Percentiles rank a stretch among this genome's conserved stretches.
Evolutionary conservation across 2,113 vertebrate species (phyloP).

Genomic region (Callithrix jacchus): DNA sequence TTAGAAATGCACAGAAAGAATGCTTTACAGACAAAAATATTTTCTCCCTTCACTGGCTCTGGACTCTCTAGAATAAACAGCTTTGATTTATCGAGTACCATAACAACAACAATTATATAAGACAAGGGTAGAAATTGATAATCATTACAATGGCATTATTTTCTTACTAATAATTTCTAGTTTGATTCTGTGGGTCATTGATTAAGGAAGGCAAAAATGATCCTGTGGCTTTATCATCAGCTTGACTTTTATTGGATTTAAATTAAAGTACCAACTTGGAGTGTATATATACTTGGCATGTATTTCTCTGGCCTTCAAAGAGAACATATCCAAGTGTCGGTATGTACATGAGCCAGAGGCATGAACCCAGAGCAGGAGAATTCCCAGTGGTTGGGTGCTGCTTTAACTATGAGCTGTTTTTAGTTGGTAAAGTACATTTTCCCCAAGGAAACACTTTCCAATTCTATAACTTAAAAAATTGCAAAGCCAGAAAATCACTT

Average conservation of each 20-base stretch:
- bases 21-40: neutral
- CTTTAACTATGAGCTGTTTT: conserved; percentile 19
- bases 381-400: neutral
- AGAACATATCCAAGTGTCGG: neutral
- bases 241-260: conserved; percentile 19
- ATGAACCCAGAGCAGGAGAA: neutral
- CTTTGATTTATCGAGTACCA: neutral
- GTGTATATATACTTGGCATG: neutral
- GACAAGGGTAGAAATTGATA: neutral
- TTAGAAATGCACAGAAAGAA: neutral
- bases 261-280: neutral
- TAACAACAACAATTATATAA: neutral
- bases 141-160: neutral
- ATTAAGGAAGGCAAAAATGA: neutral
- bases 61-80: neutral
- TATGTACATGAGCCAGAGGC: neutral
- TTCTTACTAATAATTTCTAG: neutral
- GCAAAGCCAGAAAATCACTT: conserved; percentile 52
- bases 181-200: neutral
- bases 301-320: neutral
- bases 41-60: neutral
- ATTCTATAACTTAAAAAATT: conserved; percentile 35
- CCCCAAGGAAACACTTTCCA: neutral
- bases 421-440: conserved; percentile 34
- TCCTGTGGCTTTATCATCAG: neutral